Percentiles rank a stretch among this genome's conserved stretches.
phyloP scores from a whole-genome alignment of 1,140 invertebrate species.

The Bombus waltoni region DNA sequence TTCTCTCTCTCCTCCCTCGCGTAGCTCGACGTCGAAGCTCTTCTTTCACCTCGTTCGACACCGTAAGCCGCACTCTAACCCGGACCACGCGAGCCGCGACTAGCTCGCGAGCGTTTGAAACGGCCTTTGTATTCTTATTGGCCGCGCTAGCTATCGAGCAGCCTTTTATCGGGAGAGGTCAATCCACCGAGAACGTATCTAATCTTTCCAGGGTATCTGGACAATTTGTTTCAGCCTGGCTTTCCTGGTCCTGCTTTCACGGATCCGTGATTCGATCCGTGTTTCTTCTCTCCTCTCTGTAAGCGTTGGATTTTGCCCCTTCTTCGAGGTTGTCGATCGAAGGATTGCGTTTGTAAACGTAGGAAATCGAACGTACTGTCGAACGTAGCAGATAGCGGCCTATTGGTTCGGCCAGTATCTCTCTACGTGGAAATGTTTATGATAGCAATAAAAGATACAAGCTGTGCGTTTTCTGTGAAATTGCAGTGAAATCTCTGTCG shows the following conservation, averaged over 20 bases:
- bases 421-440: not conserved
- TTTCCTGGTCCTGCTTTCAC: slow-evolving; percentile 52
- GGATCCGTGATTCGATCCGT: slow-evolving; percentile 17
- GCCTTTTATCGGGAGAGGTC: slow-evolving; percentile 49
- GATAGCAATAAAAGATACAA: not conserved
- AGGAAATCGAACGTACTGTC: not conserved
- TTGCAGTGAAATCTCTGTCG: not conserved
- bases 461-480: too few species aligned
- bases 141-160: not conserved
- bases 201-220: slow-evolving; percentile 54
- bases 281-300: slow-evolving; percentile 21
- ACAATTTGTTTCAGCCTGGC: slow-evolving; percentile 39
- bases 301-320: not conserved
- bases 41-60: slow-evolving; percentile 64
- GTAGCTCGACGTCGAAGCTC: slow-evolving; percentile 29
- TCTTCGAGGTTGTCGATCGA: not conserved
- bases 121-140: slow-evolving; percentile 50
- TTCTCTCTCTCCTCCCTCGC: slow-evolving; percentile 35
- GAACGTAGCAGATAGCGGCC: not conserved
- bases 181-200: slow-evolving; percentile 49
- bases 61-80: slow-evolving; percentile 60
- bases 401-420: not conserved
- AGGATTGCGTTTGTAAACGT: not conserved
- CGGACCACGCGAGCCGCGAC: slow-evolving; percentile 38
- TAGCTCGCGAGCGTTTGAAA: slow-evolving; percentile 37